Evolutionary conservation across 2,888 invertebrate species (phyloP), one percentile per base, ranked within the genome.

Genomic region (Entomobrya multifasciata): DNA sequence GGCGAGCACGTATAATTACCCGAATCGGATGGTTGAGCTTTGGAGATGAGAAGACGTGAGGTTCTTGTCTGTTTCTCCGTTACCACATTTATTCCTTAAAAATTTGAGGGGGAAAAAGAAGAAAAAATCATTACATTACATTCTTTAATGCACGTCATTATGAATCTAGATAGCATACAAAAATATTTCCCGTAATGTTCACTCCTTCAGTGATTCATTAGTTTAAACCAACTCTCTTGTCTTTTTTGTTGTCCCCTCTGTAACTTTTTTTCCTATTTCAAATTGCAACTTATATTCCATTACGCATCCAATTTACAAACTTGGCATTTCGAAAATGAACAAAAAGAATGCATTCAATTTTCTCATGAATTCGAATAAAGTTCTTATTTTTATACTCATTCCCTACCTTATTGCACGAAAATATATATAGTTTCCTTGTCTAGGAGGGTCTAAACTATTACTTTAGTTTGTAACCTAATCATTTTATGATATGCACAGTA

Each of bases 61-160:
- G 97, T 97, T 86, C 97, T 97, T 91, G 95, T 95, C 79, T 96
- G 95, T 92, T 96, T 96, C 93, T 97, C 97, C 22, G 97, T 97
- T 92, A 96, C 96, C 91, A 97, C 95, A 92, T 96, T 96, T 92
- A 97, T 96, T 77, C 94, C 94, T 90, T 55, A 41, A 83, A 72
- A 83, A 41, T 55, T n/a, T 47, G 41, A 52, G 62, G 49, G 47
- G 22, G 27, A 44, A 20, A 17, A 20, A 22, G 36, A 36, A 65
- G 41, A 65, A 20, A 57, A 76, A 76, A 76, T 57, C 76, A 36
- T 30, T 57, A 41, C 22, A 76, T 49, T 72, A n/a, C n/a, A n/a
- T n/a, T n/a, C n/a, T 49, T 72, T 49, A 72, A 72, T 72, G 72
- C 27, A 72, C 72, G 49, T 72, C 72, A 27, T 41, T 67, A 67